Evolutionary conservation across 2,888 invertebrate genomes (phyloP).

Genomic region (Oscheius sp.): DNA sequence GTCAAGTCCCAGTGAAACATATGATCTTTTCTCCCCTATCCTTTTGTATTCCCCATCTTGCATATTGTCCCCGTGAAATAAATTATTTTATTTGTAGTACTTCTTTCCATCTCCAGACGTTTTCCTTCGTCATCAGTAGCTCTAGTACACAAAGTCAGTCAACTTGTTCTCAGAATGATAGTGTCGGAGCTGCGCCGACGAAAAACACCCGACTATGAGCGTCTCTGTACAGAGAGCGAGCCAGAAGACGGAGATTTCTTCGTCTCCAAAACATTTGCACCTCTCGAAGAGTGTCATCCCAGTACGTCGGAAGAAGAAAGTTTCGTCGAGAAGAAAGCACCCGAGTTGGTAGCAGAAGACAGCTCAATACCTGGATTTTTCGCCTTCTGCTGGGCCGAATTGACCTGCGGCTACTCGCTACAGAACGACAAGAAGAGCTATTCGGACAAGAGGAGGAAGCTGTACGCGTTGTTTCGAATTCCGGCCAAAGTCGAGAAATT

Average conservation of each 20-base stretch:
- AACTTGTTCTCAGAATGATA: not conserved
- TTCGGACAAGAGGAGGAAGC: slow-evolving; percentile 89
- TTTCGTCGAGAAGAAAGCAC: too few species aligned
- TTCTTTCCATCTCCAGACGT: not conserved
- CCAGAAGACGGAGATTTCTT: too few species aligned
- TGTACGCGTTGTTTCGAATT: slow-evolving; percentile 93
- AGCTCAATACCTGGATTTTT: slow-evolving; percentile 11
- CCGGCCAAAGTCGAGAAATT: slow-evolving; percentile 85
- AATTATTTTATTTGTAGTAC: not conserved
- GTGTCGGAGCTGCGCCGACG: too few species aligned
- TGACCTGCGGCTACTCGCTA: slow-evolving; percentile 83
- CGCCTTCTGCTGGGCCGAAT: slow-evolving; percentile 64
- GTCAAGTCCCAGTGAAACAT: slow-evolving; percentile 11
- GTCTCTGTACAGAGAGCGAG: too few species aligned
- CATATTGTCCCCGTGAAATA: not conserved
- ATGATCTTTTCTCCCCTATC: not conserved
- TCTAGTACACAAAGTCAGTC: not conserved
- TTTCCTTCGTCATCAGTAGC: too few species aligned
- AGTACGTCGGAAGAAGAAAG: too few species aligned
- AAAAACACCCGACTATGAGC: too few species aligned
- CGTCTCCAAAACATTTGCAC: too few species aligned
- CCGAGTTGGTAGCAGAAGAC: too few species aligned
- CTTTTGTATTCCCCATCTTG: not conserved
- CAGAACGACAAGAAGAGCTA: slow-evolving; percentile 95
- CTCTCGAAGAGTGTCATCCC: too few species aligned